These are phyloP conservation scores for Ameiurus melas DNA, from an alignment of 2,113 vertebrate genomes.

Conservation along the genomic window DNA sequence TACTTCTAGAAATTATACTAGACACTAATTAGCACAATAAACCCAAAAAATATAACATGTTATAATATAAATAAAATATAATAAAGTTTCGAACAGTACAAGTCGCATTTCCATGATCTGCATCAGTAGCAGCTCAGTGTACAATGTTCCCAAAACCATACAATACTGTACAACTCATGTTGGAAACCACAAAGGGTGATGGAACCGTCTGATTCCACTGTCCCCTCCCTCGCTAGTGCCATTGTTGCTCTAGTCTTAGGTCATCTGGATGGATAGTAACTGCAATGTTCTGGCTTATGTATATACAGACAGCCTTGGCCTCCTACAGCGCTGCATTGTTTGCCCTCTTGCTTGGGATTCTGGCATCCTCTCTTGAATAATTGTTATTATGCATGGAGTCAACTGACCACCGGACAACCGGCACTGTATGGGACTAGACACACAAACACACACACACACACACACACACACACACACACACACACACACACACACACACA, in stretches of 20 bases:
- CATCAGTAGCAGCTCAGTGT: not conserved
- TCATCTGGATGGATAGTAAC: constrained; percentile 56
- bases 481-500: not conserved
- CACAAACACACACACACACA: not conserved
- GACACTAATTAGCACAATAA: not conserved
- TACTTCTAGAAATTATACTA: not conserved
- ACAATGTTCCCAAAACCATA: not conserved
- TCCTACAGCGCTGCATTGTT: constrained; percentile 54
- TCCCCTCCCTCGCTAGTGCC: constrained; percentile 36
- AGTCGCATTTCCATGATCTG: not conserved
- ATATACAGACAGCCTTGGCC: constrained; percentile 34
- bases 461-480: not conserved
- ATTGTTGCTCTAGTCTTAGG: constrained; percentile 52
- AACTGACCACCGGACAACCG: constrained; percentile 39
- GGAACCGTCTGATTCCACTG: constrained; percentile 50
- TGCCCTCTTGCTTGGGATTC: constrained; percentile 20
- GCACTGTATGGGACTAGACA: constrained; percentile 3
- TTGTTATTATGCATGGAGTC: constrained; percentile 52
- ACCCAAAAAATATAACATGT: too few relatives aligned
- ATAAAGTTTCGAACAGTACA: not conserved
- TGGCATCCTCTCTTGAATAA: constrained; percentile 51
- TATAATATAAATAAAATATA: not conserved
- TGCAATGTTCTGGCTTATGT: constrained; percentile 51
- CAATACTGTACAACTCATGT: constrained; percentile 41
- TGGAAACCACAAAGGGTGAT: constrained; percentile 48